These are phyloP conservation scores for Metridium senile DNA, from an alignment of 92 coral and sea anemone species.

Conservation along the genomic window DNA sequence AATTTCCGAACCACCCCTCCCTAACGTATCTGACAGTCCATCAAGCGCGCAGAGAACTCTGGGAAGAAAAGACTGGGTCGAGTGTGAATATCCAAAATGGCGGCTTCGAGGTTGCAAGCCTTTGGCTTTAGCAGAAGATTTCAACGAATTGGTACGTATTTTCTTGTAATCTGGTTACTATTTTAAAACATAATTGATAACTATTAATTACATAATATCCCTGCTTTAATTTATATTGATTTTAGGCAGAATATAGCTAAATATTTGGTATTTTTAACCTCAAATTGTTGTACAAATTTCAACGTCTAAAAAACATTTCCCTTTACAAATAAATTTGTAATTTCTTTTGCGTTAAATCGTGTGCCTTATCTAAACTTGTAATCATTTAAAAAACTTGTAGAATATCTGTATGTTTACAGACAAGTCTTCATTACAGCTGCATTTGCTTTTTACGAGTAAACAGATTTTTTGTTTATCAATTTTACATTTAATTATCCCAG, in stretches of 20 bases:
- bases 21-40: background rate
- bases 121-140: slow-evolving; percentile 34
- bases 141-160: slow-evolving; percentile 49
- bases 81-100: slow-evolving; percentile 53
- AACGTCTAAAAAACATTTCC: background rate
- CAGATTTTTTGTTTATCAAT: no score
- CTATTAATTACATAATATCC: background rate
- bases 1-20: slow-evolving; percentile 1
- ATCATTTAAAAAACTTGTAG: no score
- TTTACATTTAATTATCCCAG: no score
- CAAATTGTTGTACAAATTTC: background rate
- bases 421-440: no score
- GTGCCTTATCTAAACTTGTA: no score
- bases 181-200: background rate
- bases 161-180: background rate
- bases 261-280: background rate
- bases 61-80: slow-evolving; percentile 36
- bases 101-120: slow-evolving; percentile 47
- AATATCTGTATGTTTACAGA: no score
- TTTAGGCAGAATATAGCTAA: background rate
- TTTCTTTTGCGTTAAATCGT: no score
- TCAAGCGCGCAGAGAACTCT: background rate
- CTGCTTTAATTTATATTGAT: background rate
- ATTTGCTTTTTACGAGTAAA: no score
- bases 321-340: no score